Conservation (phyloP, 2,888 invertebrate species). For the Trissolcus japonicus region DNA sequence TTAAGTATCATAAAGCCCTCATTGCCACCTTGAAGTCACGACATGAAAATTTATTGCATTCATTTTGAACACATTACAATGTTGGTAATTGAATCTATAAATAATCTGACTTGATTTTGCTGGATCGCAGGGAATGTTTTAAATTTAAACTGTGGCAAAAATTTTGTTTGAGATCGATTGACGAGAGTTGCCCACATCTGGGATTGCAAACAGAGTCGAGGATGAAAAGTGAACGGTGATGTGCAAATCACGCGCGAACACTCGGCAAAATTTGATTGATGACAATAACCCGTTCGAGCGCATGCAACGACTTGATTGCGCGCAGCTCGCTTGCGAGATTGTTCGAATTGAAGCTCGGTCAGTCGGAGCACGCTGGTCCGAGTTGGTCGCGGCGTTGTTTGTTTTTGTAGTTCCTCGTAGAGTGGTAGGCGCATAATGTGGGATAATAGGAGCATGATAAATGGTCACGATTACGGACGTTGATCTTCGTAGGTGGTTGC, state of each 20-base stretch:
- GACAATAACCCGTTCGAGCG: conserved; percentile 35
- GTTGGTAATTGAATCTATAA: too few relatives aligned
- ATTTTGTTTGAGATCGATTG: too few relatives aligned
- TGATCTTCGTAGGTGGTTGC: conserved; percentile 58
- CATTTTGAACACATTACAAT: neutral
- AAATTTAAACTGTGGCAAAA: too few relatives aligned
- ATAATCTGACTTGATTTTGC: too few relatives aligned
- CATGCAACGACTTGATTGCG: conserved; percentile 38
- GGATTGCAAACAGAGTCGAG: neutral
- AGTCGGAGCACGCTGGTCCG: conserved; percentile 39
- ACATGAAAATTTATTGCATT: conserved; percentile 1
- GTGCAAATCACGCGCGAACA: conserved; percentile 27
- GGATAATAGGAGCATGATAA: conserved; percentile 57
- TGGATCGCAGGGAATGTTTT: too few relatives aligned
- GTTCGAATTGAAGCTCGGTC: conserved; percentile 46
- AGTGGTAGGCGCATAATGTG: conserved; percentile 54
- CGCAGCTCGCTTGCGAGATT: conserved; percentile 29
- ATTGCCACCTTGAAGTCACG: neutral
- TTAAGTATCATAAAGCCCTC: too few relatives aligned
- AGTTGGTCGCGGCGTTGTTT: conserved; percentile 49
- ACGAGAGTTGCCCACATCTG: too few relatives aligned
- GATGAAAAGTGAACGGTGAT: conserved; percentile 24
- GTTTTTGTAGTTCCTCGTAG: conserved; percentile 53
- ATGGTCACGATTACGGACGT: conserved; percentile 58
- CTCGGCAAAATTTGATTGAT: conserved; percentile 37